A percentile compares a stretch with the other conserved stretches of the same genome.
phyloP scores from a whole-genome alignment of 1,140 invertebrate genomes.

The Pseudomyrmex dendroicus region DNA sequence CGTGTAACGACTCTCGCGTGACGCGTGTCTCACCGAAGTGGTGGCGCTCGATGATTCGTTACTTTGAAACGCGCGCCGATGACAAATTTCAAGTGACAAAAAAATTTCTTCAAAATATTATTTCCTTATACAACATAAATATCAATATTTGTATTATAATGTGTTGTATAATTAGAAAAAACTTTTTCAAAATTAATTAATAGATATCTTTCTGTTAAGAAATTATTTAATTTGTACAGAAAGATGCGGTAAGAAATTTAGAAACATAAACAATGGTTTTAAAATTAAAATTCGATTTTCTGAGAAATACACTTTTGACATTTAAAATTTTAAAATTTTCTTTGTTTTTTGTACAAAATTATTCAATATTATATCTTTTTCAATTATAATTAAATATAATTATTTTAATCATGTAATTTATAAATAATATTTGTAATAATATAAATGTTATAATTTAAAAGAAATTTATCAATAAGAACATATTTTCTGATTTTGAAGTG shows the following conservation, averaged over 20 bases:
- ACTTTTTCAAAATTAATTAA: no score
- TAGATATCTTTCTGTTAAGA: no score
- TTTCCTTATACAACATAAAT: no score
- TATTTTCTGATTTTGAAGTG: background rate
- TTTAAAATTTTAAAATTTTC: no score
- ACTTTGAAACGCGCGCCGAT: background rate
- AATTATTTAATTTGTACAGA: no score
- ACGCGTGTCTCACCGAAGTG: slow-evolving; percentile 6
- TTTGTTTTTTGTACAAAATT: background rate
- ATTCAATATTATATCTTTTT: background rate
- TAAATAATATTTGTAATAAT: no score
- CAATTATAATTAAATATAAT: background rate
- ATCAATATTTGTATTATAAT: no score
- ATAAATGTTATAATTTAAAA: no score
- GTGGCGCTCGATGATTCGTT: slow-evolving; percentile 12
- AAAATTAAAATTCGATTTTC: background rate
- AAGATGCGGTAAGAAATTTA: no score
- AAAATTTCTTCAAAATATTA: background rate
- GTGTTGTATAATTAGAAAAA: no score
- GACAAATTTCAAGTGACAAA: background rate
- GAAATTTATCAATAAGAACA: background rate
- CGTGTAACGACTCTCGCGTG: slow-evolving; percentile 59
- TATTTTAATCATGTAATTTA: no score
- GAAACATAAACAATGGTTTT: no score
- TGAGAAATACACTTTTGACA: background rate